Evolutionary conservation across 2,888 invertebrate genomes (phyloP).

Genomic region (Therioaphis trifolii): DNA sequence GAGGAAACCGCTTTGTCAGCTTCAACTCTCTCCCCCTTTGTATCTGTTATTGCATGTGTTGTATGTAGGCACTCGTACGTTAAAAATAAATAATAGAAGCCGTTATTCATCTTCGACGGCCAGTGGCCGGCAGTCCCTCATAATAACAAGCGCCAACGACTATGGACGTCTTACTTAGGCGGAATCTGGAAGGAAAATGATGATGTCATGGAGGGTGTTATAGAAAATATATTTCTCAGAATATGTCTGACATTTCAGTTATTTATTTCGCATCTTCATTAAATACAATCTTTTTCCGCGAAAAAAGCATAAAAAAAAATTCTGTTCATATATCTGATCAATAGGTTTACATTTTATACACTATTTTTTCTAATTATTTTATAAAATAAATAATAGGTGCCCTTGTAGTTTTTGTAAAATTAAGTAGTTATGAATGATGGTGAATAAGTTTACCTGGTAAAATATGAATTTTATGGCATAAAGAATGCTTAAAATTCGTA

Average conservation of each 20-base stretch:
- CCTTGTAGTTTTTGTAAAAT: too few species aligned
- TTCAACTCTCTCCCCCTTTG: slow-evolving; percentile 36
- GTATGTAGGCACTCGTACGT: background rate
- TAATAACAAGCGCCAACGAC: slow-evolving; percentile 44
- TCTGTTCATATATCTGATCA: background rate
- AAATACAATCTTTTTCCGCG: background rate
- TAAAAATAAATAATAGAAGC: slow-evolving; percentile 58
- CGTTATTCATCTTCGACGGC: slow-evolving; percentile 59
- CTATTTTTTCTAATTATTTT: too few species aligned
- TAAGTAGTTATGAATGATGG: too few species aligned
- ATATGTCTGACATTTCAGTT: background rate
- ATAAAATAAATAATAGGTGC: too few species aligned
- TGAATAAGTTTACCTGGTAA: too few species aligned
- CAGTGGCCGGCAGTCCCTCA: slow-evolving; percentile 51
- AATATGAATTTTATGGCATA: too few species aligned
- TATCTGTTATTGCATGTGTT: slow-evolving; percentile 4
- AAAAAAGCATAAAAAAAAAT: background rate
- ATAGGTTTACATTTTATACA: background rate
- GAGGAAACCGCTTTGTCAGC: slow-evolving; percentile 57
- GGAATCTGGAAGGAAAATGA: slow-evolving; percentile 53
- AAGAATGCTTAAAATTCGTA: too few species aligned
- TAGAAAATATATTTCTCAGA: slow-evolving; percentile 27
- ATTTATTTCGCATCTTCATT: slow-evolving; percentile 11
- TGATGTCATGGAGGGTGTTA: slow-evolving; percentile 58
- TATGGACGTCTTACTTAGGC: slow-evolving; percentile 47